phyloP scores from a whole-genome alignment of 2,888 invertebrate species.

The Desoria tigrina region DNA sequence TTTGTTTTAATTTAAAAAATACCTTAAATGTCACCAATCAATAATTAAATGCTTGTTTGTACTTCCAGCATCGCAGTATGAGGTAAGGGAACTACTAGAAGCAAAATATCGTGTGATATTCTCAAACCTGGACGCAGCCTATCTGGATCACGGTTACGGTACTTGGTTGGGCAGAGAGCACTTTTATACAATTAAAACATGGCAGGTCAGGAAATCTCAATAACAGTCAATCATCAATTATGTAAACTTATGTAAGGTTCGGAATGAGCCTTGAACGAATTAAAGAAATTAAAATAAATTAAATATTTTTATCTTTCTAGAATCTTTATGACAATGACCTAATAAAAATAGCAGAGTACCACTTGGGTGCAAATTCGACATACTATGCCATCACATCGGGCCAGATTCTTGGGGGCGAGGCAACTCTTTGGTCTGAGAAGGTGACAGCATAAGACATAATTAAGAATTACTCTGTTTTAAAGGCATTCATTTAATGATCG shows the following conservation, averaged over 20 bases:
- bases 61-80: conserved; percentile 59
- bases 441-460: too few species aligned
- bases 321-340: conserved; percentile 60
- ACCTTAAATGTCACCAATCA: too few species aligned
- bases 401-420: conserved; percentile 62
- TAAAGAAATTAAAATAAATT: conserved; percentile 54
- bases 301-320: conserved; percentile 62
- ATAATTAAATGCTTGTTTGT: not conserved
- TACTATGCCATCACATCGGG: conserved; percentile 47
- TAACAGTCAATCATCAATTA: conserved; percentile 57
- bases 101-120: conserved; percentile 76
- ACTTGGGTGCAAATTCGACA: conserved; percentile 48
- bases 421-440: conserved; percentile 84
- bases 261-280: too few species aligned
- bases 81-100: conserved; percentile 65
- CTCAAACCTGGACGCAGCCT: conserved; percentile 82
- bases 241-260: not conserved
- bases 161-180: conserved; percentile 52
- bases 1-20: not conserved
- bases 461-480: not conserved
- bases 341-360: conserved; percentile 51
- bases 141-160: conserved; percentile 74
- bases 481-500: too few species aligned
- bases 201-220: conserved; percentile 61
- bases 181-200: conserved; percentile 50